A percentile compares a stretch with the other conserved stretches of the same genome.
Conservation (phyloP, 2,113 vertebrate genomes). For the Peromyscus maniculatus region DNA sequence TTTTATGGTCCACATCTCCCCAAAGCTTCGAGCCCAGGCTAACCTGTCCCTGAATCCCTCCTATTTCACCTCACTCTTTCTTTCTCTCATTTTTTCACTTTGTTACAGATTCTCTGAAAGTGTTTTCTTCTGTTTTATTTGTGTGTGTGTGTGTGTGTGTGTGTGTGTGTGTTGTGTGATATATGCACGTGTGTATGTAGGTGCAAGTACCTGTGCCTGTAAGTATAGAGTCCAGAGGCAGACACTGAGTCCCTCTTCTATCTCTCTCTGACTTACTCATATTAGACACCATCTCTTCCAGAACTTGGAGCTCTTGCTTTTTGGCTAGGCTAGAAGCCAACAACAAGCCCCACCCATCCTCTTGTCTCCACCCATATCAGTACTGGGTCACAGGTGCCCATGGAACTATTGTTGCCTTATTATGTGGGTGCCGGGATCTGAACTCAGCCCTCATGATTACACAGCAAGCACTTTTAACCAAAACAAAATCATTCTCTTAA, state of each 20-base stretch:
- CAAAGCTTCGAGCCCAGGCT: background rate
- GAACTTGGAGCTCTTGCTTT: background rate
- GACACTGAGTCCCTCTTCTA: background rate
- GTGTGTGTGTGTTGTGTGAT: background rate
- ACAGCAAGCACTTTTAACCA: background rate
- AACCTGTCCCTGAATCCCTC: background rate
- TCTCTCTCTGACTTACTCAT: background rate
- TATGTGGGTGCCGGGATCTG: background rate
- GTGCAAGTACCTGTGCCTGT: background rate
- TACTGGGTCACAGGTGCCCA: background rate
- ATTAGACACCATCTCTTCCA: background rate
- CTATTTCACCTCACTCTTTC: background rate
- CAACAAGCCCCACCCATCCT: background rate
- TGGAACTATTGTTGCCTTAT: background rate
- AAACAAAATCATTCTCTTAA: background rate
- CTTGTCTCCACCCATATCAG: background rate
- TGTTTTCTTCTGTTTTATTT: background rate
- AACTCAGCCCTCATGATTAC: background rate
- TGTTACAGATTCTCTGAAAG: background rate
- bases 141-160: background rate
- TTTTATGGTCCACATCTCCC: background rate
- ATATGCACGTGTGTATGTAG: too few species aligned
- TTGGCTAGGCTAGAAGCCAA: background rate
- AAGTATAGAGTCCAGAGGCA: background rate
- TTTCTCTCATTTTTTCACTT: constrained; percentile 3